phyloP scores from a whole-genome alignment of 1,140 invertebrate species.

The Leptinotarsa lineolata region DNA sequence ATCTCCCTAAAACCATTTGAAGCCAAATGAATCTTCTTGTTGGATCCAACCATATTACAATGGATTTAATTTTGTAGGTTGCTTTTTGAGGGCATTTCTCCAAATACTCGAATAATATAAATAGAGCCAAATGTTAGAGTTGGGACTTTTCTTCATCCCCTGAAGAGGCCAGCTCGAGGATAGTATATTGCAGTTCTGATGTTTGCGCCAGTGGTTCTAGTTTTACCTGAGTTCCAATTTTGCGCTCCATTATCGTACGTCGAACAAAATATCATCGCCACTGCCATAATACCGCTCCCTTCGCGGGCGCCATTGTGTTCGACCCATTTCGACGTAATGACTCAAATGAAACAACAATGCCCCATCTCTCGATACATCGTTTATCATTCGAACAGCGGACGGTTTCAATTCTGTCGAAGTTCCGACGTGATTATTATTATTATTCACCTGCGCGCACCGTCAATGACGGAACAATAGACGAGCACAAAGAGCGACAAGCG shows the following conservation, averaged over 20 bases:
- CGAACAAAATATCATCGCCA: too few species aligned
- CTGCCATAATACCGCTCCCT: too few species aligned
- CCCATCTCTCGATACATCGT: not conserved
- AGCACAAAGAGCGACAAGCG: not conserved
- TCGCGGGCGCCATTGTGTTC: not conserved
- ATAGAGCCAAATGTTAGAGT: too few species aligned
- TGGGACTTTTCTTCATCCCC: too few species aligned
- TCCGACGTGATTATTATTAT: not conserved
- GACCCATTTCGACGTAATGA: not conserved
- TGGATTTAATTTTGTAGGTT: not conserved
- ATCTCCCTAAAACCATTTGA: not conserved
- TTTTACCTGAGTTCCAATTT: too few species aligned
- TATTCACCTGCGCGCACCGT: not conserved
- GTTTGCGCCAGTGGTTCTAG: too few species aligned
- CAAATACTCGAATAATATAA: not conserved
- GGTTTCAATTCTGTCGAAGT: slow-evolving; percentile 5
- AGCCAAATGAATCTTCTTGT: not conserved
- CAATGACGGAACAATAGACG: not conserved
- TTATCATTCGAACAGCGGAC: not conserved
- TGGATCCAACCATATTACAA: not conserved
- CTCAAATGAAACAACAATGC: slow-evolving; percentile 1
- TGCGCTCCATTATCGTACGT: too few species aligned
- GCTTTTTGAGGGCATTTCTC: not conserved
- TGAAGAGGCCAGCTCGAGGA: too few species aligned
- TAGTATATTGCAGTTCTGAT: too few species aligned